phyloP scores from a whole-genome alignment of 2,888 invertebrate genomes.

The Neuroscelio doddi region DNA sequence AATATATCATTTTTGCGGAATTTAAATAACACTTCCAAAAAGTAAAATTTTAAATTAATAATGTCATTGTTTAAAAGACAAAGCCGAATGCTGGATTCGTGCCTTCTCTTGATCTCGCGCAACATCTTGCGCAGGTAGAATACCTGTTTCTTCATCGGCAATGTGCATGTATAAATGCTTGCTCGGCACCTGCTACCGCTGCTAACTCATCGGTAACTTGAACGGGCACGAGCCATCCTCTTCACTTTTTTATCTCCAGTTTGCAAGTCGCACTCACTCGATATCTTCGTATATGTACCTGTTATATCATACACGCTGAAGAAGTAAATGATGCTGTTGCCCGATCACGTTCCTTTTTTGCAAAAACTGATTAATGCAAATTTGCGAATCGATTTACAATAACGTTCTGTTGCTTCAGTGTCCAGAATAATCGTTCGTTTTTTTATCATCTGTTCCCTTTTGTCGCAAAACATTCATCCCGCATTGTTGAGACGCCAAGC shows the following conservation, averaged over 20 bases:
- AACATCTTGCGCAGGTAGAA: constrained; percentile 65
- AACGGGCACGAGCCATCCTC: constrained; percentile 59
- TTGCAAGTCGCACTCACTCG: constrained; percentile 18
- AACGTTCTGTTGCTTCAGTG: neutral
- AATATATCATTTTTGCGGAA: too few species aligned
- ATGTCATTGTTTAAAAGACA: constrained; percentile 33
- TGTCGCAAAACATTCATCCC: constrained; percentile 22
- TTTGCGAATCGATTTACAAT: neutral
- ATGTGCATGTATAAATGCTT: constrained; percentile 54
- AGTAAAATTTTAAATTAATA: constrained; percentile 18
- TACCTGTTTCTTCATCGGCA: constrained; percentile 52
- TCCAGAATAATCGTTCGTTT: neutral
- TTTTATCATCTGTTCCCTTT: neutral
- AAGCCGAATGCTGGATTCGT: constrained; percentile 40
- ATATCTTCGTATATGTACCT: constrained; percentile 10
- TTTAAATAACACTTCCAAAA: too few species aligned
- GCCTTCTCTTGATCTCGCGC: constrained; percentile 50
- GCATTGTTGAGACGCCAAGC: constrained; percentile 40
- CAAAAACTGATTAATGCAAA: neutral
- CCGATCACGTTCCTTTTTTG: neutral
- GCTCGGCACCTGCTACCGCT: constrained; percentile 66
- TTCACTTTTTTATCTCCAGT: constrained; percentile 20
- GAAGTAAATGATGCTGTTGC: constrained; percentile 8
- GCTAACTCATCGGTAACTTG: constrained; percentile 49
- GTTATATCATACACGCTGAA: neutral